Percentiles rank a stretch among this genome's conserved stretches.
These are phyloP conservation scores for Tinea semifulvella DNA, from an alignment of 2,888 invertebrate genomes.

Conservation along the genomic window DNA sequence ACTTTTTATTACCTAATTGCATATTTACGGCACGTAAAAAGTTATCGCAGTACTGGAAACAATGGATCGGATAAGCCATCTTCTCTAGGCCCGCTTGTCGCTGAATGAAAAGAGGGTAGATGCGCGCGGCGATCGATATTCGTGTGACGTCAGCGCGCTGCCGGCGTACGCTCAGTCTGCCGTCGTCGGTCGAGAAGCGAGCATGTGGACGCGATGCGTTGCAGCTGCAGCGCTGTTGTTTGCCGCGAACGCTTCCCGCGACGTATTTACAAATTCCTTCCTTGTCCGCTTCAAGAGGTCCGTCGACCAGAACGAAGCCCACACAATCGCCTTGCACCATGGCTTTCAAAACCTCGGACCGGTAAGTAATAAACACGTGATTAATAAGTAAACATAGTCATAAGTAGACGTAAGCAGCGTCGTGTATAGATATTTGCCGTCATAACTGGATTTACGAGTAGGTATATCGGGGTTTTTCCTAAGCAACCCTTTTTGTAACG, in stretches of 20 bases:
- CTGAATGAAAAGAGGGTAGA: slow-evolving; percentile 18
- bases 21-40: slow-evolving; percentile 6
- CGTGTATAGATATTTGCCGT: background rate
- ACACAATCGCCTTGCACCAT: slow-evolving; percentile 83
- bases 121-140: slow-evolving; percentile 59
- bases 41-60: slow-evolving; percentile 8
- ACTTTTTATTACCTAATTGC: background rate
- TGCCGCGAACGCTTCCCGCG: slow-evolving; percentile 51
- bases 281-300: slow-evolving; percentile 87
- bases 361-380: slow-evolving; percentile 76
- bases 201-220: slow-evolving; percentile 59
- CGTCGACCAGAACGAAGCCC: slow-evolving; percentile 79
- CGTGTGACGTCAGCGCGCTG: slow-evolving; percentile 48
- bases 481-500: slow-evolving; percentile 6
- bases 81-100: slow-evolving; percentile 5
- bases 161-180: slow-evolving; percentile 47
- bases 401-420: background rate
- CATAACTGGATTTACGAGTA: slow-evolving; percentile 4
- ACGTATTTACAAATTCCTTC: slow-evolving; percentile 96
- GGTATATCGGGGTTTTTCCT: slow-evolving; percentile 6
- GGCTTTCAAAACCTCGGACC: slow-evolving; percentile 95
- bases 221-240: slow-evolving; percentile 45
- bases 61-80: slow-evolving; percentile 10
- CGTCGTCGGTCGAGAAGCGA: slow-evolving; percentile 46
- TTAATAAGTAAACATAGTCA: slow-evolving; percentile 46